Evolutionary conservation across 1,140 invertebrate species (phyloP), one percentile per base, ranked within the genome.

Genomic region (Schlechtendalia chinensis): DNA sequence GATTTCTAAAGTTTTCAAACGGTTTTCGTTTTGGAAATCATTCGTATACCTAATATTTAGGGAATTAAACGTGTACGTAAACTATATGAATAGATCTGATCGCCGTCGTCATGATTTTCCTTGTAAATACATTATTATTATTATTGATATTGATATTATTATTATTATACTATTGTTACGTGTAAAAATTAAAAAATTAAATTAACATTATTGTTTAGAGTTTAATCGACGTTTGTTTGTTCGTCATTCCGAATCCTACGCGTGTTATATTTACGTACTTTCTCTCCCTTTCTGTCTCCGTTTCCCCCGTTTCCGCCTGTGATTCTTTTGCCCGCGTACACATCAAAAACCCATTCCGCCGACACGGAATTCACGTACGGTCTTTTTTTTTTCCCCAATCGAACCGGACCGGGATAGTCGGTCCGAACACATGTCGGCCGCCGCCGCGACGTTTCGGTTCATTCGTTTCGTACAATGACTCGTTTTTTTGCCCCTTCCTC

Each of bases 161-260:
- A n/a, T n/a, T 39, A 39, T 39, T 39, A 39, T 39, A 39, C 32
- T 39, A 39, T 39, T 39, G 32, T 39, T 79, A 79, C 39, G 32
- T 58, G 39, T 77, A 77, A 58, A 77, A 75, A 77, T 61, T 24
- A 24, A 29, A 77, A 63, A 29, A 79, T 59, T 77, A 77, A 77
- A 79, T 61, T 79, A 79, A 79, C 27, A 79, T 63, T 79, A 79
- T 61, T 79, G 75, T 79, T 79, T 79, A 79, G 75, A 79, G 58
- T 79, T 79, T 79, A 79, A 79, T 19, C 24, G 8, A 54, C 0
- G 69, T 11, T n/a, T 72, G 22, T 72, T 72, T n/a, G n/a, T n/a
- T 11, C 11, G 27, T 71, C 27, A 27, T 27, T 71, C n/a, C n/a
- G n/a, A n/a, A n/a, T n/a, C n/a, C n/a, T n/a, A n/a, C n/a, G n/a